A percentile compares a stretch with the other conserved stretches of the same genome.
phyloP scores from a whole-genome alignment of 2,797 vertebrate species.

The Triplophysa yarkandensis region DNA sequence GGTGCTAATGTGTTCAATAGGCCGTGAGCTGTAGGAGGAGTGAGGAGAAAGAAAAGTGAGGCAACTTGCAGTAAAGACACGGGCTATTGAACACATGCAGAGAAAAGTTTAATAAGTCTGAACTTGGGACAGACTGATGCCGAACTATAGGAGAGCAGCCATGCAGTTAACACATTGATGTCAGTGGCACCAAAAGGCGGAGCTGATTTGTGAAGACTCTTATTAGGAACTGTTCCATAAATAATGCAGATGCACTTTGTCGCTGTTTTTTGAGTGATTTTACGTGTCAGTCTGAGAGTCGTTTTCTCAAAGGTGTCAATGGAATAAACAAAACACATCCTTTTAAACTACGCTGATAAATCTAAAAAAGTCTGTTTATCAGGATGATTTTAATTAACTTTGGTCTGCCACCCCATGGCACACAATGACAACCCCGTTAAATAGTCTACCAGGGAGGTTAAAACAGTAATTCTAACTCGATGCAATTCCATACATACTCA shows the following conservation, averaged over 20 bases:
- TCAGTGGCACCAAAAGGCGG: slow-evolving; percentile 23
- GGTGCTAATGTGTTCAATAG: slow-evolving; percentile 65
- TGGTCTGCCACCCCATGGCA: slow-evolving; percentile 54
- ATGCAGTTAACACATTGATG: slow-evolving; percentile 40
- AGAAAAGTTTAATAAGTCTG: slow-evolving; percentile 50
- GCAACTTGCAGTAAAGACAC: slow-evolving; percentile 58
- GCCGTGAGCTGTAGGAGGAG: slow-evolving; percentile 57
- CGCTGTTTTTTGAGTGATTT: slow-evolving; percentile 18
- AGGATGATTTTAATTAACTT: slow-evolving; percentile 66
- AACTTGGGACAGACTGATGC: slow-evolving; percentile 40
- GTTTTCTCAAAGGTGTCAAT: not conserved
- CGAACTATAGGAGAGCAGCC: slow-evolving; percentile 26
- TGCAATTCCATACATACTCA: not conserved
- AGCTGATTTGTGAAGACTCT: not conserved
- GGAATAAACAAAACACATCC: not conserved
- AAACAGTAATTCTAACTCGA: slow-evolving; percentile 48
- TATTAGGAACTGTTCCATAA: slow-evolving; percentile 16
- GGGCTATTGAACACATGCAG: slow-evolving; percentile 54
- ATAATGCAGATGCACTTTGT: slow-evolving; percentile 18
- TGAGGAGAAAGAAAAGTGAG: slow-evolving; percentile 34
- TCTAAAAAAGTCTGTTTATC: slow-evolving; percentile 32
- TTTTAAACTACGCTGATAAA: slow-evolving; percentile 29
- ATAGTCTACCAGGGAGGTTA: slow-evolving; percentile 18
- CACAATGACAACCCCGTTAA: slow-evolving; percentile 35
- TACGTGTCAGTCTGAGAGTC: not conserved